Conservation (phyloP, 2,797 vertebrate genomes). For the Ctenosaura bakeri region DNA sequence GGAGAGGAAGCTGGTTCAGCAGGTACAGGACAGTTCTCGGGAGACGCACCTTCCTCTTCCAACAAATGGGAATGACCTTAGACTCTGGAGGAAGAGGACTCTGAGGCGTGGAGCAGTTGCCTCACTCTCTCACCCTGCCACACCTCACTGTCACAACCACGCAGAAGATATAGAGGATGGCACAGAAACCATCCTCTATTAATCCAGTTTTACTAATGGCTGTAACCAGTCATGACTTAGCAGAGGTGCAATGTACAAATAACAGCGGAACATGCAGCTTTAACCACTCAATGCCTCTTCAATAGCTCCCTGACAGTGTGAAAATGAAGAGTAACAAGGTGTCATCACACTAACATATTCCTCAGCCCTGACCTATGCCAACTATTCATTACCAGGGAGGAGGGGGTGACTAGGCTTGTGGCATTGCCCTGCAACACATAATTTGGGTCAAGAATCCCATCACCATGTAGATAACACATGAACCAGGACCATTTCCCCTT, state of each 20-base stretch:
- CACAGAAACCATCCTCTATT: not conserved
- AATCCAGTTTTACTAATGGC: not conserved
- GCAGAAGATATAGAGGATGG: not conserved
- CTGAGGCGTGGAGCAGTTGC: not conserved
- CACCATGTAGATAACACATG: not conserved
- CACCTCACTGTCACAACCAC: not conserved
- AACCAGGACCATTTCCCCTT: not conserved
- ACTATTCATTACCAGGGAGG: not conserved
- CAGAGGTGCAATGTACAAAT: not conserved
- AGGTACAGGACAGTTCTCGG: too few species aligned
- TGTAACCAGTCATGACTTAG: not conserved
- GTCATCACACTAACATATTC: not conserved
- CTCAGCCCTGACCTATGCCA: not conserved
- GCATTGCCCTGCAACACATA: not conserved
- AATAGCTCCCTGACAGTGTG: not conserved
- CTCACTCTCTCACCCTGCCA: not conserved
- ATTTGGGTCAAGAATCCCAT: not conserved
- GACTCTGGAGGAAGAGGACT: not conserved
- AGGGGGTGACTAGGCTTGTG: not conserved
- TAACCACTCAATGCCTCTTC: not conserved
- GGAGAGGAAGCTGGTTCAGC: too few species aligned
- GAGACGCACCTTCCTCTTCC: too few species aligned
- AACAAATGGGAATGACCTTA: too few species aligned
- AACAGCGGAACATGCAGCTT: not conserved
- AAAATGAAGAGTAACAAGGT: not conserved